Evolutionary conservation across 2,113 vertebrate genomes (phyloP).

Genomic region (Muntiacus muntjak): DNA sequence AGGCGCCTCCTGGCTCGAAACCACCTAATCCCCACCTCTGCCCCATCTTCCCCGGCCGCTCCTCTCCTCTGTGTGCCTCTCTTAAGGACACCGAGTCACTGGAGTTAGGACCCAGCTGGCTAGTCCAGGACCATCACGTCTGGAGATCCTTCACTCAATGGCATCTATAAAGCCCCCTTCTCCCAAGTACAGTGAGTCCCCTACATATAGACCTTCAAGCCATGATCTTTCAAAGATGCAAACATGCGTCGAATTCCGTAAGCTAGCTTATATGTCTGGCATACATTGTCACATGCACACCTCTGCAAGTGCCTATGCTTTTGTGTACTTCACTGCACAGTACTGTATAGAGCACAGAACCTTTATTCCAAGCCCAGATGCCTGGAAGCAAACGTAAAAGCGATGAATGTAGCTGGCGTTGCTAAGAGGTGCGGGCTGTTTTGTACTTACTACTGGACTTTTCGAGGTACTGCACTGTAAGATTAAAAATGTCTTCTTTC

Average conservation of each 20-base stretch:
- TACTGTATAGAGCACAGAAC: not conserved
- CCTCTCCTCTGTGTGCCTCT: not conserved
- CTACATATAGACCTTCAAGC: not conserved
- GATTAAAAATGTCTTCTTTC: not conserved
- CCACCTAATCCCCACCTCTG: not conserved
- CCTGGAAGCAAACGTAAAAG: not conserved
- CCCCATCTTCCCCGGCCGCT: not conserved
- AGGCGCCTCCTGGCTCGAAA: not conserved
- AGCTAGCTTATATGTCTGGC: not conserved
- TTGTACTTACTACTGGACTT: not conserved
- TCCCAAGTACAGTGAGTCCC: not conserved
- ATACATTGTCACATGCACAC: fast-evolving
- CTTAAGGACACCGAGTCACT: not conserved
- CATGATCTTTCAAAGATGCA: not conserved
- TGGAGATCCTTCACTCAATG: not conserved
- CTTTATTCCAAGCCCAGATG: not conserved
- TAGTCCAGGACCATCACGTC: not conserved
- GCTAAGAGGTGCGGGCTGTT: not conserved
- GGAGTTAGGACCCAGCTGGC: not conserved
- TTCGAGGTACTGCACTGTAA: not conserved
- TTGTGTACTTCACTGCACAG: not conserved
- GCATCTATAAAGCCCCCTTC: not conserved
- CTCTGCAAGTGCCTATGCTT: not conserved
- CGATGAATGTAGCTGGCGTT: not conserved
- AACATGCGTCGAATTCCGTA: not conserved